Evolutionary conservation across 2,113 vertebrate genomes (phyloP).

Genomic region (Orthochromis malagaraziensis): DNA sequence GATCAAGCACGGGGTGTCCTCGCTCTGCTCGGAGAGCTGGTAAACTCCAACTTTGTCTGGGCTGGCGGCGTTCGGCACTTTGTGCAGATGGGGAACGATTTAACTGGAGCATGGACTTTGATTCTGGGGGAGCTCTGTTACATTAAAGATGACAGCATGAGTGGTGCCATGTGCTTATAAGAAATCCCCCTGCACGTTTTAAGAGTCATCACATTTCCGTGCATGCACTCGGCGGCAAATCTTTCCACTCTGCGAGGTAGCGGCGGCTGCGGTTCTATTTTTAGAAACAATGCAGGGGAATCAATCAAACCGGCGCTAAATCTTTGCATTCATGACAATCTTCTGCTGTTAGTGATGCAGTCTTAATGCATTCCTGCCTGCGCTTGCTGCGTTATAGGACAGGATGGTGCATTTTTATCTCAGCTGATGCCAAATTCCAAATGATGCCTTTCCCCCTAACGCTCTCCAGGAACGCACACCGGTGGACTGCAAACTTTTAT

Average conservation of each 20-base stretch:
- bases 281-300: slow-evolving; percentile 45
- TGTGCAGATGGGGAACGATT: neutral
- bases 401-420: neutral
- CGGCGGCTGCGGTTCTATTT: slow-evolving; percentile 43
- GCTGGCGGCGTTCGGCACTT: neutral
- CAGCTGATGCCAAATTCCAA: slow-evolving; percentile 19
- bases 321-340: neutral
- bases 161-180: neutral
- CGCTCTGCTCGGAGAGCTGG: neutral
- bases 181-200: slow-evolving; percentile 2
- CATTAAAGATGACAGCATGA: neutral
- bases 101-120: neutral
- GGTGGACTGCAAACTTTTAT: slow-evolving; percentile 68
- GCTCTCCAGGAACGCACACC: slow-evolving; percentile 14
- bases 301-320: slow-evolving; percentile 35
- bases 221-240: slow-evolving; percentile 8
- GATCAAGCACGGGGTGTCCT: neutral
- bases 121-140: neutral
- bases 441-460: slow-evolving; percentile 1
- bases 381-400: neutral
- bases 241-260: neutral
- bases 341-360: neutral
- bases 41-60: slow-evolving; percentile 43
- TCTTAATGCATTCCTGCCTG: neutral
- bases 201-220: slow-evolving; percentile 3